Evolutionary conservation across 2,888 invertebrate species (phyloP), one percentile per base, ranked within the genome.

Genomic region (Galerucella nymphaeae): DNA sequence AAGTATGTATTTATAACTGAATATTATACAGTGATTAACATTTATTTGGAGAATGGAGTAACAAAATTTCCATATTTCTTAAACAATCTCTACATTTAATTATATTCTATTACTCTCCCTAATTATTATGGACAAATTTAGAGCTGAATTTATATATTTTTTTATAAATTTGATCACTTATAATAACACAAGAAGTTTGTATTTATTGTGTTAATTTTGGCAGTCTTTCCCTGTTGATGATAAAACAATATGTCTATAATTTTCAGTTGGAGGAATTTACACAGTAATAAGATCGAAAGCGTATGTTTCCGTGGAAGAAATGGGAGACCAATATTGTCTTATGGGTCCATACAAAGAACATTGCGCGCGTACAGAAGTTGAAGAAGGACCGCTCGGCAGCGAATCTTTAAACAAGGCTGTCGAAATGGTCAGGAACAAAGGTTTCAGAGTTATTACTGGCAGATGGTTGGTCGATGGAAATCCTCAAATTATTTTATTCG

Each of bases 391-490:
- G 57, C 93, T 96, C 81, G 89, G 90, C 0, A 91, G 93, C 76
- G 93, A 91, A 61, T 92, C 93, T 0, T 88, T 96, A 5, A 89
- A 92, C 53, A 88, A 90, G 58, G 95, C 96, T 8, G 94, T 97
- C 1, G 92, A 93, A 78, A 89, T 89, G 0, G 87, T 98, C 87
- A 89, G 96, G 71, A 91, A 93, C 72, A 92, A 93, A 81, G 69
- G 69, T 13, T 96, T 94, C 83, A 96, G 96, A 90, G 95, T 76
- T 11, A 93, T 95, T 83, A 97, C 96, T 45, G 99, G 99, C n/a
- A 93, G 98, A 2, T 99, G 99, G 99, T 87, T 99, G 64, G 99
- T 99, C 2, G 99, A 99, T 84, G 99, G 99, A n/a, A 99, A 98
- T 88, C 99, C 99, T 0, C 97, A 97, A 86, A 94, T 99, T 57